Conservation (phyloP, 2,888 invertebrate genomes). For the Stramonita haemastoma region DNA sequence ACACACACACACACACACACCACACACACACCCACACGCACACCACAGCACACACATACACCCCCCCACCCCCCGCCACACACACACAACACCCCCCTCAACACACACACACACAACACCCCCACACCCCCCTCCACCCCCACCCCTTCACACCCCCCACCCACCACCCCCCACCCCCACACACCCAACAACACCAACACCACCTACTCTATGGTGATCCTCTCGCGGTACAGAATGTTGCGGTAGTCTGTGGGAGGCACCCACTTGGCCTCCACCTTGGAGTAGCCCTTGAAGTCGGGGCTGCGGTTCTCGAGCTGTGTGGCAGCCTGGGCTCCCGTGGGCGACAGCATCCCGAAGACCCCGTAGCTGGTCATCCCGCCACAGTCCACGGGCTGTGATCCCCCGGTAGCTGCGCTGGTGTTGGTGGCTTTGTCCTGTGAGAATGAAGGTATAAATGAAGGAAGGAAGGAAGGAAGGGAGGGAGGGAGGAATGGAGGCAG, state of each 20-base stretch:
- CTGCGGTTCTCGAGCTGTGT: constrained; percentile 9
- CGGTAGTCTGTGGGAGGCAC: constrained; percentile 34
- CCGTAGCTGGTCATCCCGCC: constrained; percentile 31
- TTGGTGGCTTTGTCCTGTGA: neutral
- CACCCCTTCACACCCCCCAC: neutral
- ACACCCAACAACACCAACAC: neutral
- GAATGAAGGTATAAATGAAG: too few species aligned
- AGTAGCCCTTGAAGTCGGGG: constrained; percentile 12
- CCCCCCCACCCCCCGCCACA: neutral
- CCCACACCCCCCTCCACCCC: neutral
- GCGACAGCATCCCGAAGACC: constrained; percentile 33
- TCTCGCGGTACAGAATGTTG: constrained; percentile 36
- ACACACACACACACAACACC: neutral
- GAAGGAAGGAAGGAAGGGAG: too few species aligned
- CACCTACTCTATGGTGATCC: constrained; percentile 33
- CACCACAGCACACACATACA: neutral
- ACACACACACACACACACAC: neutral
- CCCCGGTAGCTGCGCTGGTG: neutral
- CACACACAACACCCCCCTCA: neutral
- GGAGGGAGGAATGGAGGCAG: too few species aligned
- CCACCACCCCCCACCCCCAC: neutral
- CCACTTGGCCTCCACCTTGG: constrained; percentile 35
- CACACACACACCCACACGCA: neutral
- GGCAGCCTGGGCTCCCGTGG: constrained; percentile 26
- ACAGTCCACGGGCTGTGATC: constrained; percentile 36